Evolutionary conservation across 2,797 vertebrate genomes (phyloP).

Genomic region (Cossypha heuglini): DNA sequence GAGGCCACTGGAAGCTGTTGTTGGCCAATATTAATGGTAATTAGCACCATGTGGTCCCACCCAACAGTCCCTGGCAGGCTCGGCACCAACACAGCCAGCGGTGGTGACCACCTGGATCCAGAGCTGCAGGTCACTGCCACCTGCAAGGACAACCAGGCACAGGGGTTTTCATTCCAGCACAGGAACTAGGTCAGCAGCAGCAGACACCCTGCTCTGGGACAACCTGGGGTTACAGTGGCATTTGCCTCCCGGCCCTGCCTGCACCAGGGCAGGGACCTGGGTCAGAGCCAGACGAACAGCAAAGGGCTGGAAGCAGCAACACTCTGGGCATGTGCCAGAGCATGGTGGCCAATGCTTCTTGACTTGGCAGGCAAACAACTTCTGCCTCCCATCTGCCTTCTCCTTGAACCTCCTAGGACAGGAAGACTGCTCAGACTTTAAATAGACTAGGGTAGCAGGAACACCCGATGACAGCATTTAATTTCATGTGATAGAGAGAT

Average conservation of each 20-base stretch:
- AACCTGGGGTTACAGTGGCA: not conserved
- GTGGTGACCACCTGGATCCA: fast-evolving
- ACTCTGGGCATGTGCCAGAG: not conserved
- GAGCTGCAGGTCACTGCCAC: not conserved
- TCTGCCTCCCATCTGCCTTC: not conserved
- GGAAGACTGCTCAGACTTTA: not conserved
- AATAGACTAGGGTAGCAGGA: not conserved
- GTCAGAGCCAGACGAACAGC: not conserved
- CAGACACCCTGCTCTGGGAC: not conserved
- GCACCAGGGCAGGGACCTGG: not conserved
- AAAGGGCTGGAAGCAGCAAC: not conserved
- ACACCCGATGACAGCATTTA: not conserved
- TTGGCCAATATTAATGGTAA: not conserved
- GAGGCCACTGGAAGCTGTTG: not conserved
- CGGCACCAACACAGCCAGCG: fast-evolving
- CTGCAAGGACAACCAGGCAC: fast-evolving
- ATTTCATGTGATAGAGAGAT: not conserved
- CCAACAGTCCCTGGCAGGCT: not conserved
- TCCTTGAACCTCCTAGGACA: not conserved
- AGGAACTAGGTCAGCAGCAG: not conserved
- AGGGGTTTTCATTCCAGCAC: fast-evolving
- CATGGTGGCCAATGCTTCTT: not conserved
- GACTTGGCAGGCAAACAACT: not conserved
- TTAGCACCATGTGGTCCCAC: not conserved
- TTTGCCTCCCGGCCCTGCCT: not conserved